Base-by-base conservation (phyloP, 2,888 invertebrate genomes). In the Therioaphis trifolii region DNA sequence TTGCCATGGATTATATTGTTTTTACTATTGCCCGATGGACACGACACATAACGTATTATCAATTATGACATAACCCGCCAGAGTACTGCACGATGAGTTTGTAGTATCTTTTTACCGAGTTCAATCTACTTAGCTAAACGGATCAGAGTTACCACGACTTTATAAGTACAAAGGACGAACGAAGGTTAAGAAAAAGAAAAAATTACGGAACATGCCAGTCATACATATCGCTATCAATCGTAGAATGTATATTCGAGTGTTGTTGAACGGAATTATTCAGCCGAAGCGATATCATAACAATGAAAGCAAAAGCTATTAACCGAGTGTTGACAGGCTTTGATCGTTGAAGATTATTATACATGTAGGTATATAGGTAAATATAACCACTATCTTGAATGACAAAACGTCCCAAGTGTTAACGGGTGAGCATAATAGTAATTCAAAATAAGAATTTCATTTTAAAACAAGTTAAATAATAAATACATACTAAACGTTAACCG, bases 271-370 rank as follows among this genome's bases (percentile, higher is more conserved):
- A 24, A 11, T 35, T 29, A 14, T 61, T 46, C 61, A 12, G 61
- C 29, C 46, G 76, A 27, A 76, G 43, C 27, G 11, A 76, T n/a
- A 27, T 14, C 43, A 76, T 61, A 76, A 63, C 76, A 63, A 63
- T 43, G 63, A 63, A 46, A 61, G 43, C 76, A 61, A 63, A 61
- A 46, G 29, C 63, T 63, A 46, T 29, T 58, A 18, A 40, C 40
- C 24, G 55, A 72, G 21, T 55, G 29, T 21, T 55, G 74, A 40
- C 55, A 55, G 35, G 55, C 24, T 58, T 24, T 40, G 21, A 12
- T 12, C 14, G 35, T 12, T 55, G 21, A n/a, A 40, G 7, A 74
- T 24, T 40, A 74, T 58, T 40, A 74, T 21, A n/a, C n/a, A n/a
- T n/a, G n/a, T n/a, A n/a, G n/a, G n/a, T n/a, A n/a, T n/a, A n/a